These are phyloP conservation scores for Origma solitaria DNA, from an alignment of 2,113 vertebrate genomes.

Conservation along the genomic window DNA sequence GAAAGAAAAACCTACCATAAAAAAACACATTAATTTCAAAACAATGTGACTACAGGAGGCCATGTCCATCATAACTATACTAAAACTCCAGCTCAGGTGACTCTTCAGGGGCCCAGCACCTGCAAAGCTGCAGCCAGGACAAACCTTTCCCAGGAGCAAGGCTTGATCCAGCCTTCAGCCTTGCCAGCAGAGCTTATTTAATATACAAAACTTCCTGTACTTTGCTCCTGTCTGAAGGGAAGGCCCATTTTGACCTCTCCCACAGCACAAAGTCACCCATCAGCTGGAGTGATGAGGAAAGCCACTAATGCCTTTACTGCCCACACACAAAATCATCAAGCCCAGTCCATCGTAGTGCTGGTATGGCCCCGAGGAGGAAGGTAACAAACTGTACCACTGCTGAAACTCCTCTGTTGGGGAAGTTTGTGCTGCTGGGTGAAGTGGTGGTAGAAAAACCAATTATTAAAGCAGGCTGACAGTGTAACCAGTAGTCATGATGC, in stretches of 20 bases:
- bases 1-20: not conserved
- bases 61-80: not conserved
- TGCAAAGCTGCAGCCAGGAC: not conserved
- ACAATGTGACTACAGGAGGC: not conserved
- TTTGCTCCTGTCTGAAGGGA: not conserved
- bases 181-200: not conserved
- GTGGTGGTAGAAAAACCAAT: not conserved
- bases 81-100: not conserved
- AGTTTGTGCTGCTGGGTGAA: not conserved
- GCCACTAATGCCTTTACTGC: not conserved
- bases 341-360: not conserved
- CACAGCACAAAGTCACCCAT: not conserved
- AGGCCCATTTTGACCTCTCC: not conserved
- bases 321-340: not conserved
- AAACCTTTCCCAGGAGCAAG: not conserved
- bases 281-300: not conserved
- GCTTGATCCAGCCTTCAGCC: not conserved
- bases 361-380: not conserved
- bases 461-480: not conserved
- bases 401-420: not conserved
- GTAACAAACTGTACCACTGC: not conserved
- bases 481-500: rapidly evolving
- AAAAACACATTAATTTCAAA: not conserved
- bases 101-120: not conserved
- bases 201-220: not conserved